Evolutionary conservation across 2,113 vertebrate genomes (phyloP), one percentile per base, ranked within the genome.

Genomic region (Sapayoa aenigma): DNA sequence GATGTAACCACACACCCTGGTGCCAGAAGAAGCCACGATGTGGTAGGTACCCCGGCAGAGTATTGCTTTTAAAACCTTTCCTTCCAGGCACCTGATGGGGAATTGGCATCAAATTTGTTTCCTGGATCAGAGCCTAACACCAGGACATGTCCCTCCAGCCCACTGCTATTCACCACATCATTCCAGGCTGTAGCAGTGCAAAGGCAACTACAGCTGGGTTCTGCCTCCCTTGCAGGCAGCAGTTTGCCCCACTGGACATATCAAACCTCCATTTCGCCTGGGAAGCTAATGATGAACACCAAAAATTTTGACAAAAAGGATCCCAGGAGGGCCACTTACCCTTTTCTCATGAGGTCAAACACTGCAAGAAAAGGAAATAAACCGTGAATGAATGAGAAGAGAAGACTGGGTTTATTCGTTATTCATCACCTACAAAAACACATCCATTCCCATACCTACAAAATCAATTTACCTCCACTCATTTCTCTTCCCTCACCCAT

Each of bases 321-420:
- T 82, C 78, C 46, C 90, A 63, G 39, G 33, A 74, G 55, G 77
- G 90, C 72, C 97, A 99, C 99, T 99, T 98, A 99, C 99, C 99
- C 99, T 96, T 99, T 99, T 84, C 97, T 98, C 98, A 99, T 98
- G 92, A 99, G 98, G 97, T 99, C 99, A 98, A 99, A 99, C 96
- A 99, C 99, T 99, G 98, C 87, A 97, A 97, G 89, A 95, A 80
- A 97, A 97, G 60, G 88, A 97, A 79, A 98, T 68, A 67, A 97
- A 71, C 35, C 27, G 44, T 86, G 59, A 95, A 71, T 77, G 63
- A 88, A 62, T 13, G 35, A 65, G 87, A 77, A 58, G 27, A 93
- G 62, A 13, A 28, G 35, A 60, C 16, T 4, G 5, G 27, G 25
- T n/a, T 89, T 74, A 56, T 28, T 81, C 3, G 4, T 17, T 74